Conservation (phyloP, 2,797 vertebrate genomes). For the Microcaecilia unicolor region DNA sequence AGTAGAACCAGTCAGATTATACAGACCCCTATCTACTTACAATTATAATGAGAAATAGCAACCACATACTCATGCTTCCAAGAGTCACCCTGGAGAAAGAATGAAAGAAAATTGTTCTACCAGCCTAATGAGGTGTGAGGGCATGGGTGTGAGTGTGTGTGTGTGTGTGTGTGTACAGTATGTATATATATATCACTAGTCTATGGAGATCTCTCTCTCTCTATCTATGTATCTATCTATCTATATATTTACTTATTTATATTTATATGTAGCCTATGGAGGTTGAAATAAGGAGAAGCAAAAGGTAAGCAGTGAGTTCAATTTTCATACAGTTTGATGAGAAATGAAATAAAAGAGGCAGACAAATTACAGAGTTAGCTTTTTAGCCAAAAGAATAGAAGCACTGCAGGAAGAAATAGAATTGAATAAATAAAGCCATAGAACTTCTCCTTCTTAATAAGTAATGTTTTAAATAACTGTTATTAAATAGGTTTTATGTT, state of each 20-base stretch:
- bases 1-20: conserved; percentile 10
- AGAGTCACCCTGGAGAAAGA: conserved; percentile 34
- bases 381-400: conserved; percentile 16
- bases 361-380: conserved; percentile 19
- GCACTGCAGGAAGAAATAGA: neutral
- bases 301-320: neutral
- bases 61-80: conserved; percentile 27
- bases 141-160: too few species aligned
- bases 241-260: conserved; percentile 28
- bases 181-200: too few species aligned
- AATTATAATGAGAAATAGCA: conserved; percentile 10
- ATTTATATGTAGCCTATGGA: too few species aligned
- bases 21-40: neutral
- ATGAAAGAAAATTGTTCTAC: conserved; percentile 39
- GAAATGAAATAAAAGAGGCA: conserved; percentile 10
- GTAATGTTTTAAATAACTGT: too few species aligned
- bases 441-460: too few species aligned
- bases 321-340: conserved; percentile 28
- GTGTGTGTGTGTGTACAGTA: too few species aligned
- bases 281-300: neutral
- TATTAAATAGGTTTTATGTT: too few species aligned
- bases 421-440: conserved; percentile 7
- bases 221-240: too few species aligned
- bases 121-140: conserved; percentile 31
- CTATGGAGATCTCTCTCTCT: too few species aligned